These are phyloP conservation scores for Labeo rohita DNA, from an alignment of 2,113 vertebrate genomes.

Conservation along the genomic window DNA sequence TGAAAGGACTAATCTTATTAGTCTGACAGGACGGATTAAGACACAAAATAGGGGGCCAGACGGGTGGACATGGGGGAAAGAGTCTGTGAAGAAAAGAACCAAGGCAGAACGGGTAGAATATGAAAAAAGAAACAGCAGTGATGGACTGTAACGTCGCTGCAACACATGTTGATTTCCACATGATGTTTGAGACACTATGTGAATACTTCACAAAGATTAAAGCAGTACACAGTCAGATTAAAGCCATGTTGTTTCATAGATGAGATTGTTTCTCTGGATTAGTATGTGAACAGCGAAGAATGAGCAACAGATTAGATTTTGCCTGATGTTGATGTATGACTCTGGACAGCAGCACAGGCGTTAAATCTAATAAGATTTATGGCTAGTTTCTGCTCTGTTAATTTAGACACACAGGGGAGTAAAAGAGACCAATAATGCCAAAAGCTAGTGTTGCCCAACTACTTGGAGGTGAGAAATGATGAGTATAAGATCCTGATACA, in stretches of 20 bases:
- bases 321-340: slow-evolving; percentile 25
- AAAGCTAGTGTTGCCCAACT: neutral
- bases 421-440: neutral
- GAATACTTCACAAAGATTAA: neutral
- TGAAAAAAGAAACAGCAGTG: neutral
- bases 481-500: neutral
- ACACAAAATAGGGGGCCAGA: slow-evolving; percentile 62
- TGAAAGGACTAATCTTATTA: slow-evolving; percentile 72
- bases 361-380: neutral
- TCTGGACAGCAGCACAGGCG: neutral
- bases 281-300: slow-evolving; percentile 14
- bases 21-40: slow-evolving; percentile 66
- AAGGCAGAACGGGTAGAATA: neutral
- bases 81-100: neutral
- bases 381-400: slow-evolving; percentile 39
- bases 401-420: slow-evolving; percentile 21
- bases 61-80: slow-evolving; percentile 50
- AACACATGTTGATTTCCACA: neutral
- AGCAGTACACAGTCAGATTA: neutral
- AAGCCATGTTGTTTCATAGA: neutral
- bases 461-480: slow-evolving; percentile 19
- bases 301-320: slow-evolving; percentile 33
- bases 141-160: neutral
- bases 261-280: neutral
- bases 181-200: neutral